Conservation (phyloP, 2,113 vertebrate genomes). For the Pterocles orientalis region DNA sequence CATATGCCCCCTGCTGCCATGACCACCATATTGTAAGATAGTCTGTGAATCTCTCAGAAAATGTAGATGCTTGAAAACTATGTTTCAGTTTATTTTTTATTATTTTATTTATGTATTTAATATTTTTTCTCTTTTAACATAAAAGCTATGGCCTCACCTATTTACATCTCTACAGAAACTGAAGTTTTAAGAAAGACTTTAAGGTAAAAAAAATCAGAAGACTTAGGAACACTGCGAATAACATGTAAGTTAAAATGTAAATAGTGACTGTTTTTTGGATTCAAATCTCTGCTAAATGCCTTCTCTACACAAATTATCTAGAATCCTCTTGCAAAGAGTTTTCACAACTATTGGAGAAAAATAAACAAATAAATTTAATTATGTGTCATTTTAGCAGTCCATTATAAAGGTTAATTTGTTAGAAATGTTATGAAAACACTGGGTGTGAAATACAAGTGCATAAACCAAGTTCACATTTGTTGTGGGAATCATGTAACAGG, state of each 20-base stretch:
- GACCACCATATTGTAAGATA: not conserved
- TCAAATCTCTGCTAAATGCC: not conserved
- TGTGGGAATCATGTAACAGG: not conserved
- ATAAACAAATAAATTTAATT: not conserved
- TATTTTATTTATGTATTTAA: not conserved
- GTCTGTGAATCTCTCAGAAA: not conserved
- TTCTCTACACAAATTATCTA: not conserved
- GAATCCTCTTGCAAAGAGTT: not conserved
- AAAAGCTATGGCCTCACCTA: not conserved
- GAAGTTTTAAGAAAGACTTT: not conserved
- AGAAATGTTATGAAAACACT: not conserved
- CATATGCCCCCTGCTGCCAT: not conserved
- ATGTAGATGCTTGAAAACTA: not conserved
- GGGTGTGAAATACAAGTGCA: not conserved
- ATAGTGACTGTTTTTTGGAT: not conserved
- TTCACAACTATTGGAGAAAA: not conserved
- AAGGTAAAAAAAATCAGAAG: not conserved
- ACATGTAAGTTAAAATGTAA: not conserved
- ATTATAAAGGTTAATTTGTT: not conserved
- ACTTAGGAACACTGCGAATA: not conserved
- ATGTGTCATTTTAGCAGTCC: not conserved
- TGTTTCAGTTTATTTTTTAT: not conserved
- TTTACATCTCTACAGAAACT: not conserved
- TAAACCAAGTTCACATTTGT: not conserved
- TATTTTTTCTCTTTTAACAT: not conserved